A percentile compares a stretch with the other conserved stretches of the same genome.
These are phyloP conservation scores for Tretioscincus oriximinensis DNA, from an alignment of 2,113 vertebrate genomes.

Conservation along the genomic window DNA sequence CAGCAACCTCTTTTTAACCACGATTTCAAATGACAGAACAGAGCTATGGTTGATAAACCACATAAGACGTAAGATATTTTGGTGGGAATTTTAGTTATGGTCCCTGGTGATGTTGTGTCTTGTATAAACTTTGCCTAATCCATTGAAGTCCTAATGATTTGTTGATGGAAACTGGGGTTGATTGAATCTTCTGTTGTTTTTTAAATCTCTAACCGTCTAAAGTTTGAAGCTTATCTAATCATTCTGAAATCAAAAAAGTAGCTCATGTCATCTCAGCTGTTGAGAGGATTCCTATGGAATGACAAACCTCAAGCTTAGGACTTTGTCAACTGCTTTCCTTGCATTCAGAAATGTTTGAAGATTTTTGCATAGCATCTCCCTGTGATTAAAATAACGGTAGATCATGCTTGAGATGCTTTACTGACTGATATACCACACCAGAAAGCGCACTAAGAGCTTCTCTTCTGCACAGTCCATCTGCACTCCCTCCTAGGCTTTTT, in stretches of 20 bases:
- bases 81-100: neutral
- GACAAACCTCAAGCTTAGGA: slow-evolving; percentile 73
- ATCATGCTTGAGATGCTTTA: too few relatives aligned
- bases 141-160: neutral
- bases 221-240: slow-evolving; percentile 46
- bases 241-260: slow-evolving; percentile 36
- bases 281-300: slow-evolving; percentile 75
- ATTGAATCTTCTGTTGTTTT: neutral
- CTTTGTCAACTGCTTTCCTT: slow-evolving; percentile 80
- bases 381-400: too few relatives aligned
- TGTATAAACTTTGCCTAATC: neutral
- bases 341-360: slow-evolving; percentile 36
- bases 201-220: slow-evolving; percentile 24
- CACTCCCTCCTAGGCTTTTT: too few relatives aligned
- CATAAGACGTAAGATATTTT: neutral
- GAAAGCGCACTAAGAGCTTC: too few relatives aligned
- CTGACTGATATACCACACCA: too few relatives aligned
- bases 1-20: neutral
- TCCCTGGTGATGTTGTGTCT: neutral
- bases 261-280: slow-evolving; percentile 84
- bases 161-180: neutral
- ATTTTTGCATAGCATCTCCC: too few relatives aligned
- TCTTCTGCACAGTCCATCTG: too few relatives aligned
- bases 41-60: neutral
- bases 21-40: neutral